These are phyloP conservation scores for Amblyjoppa proteus DNA, from an alignment of 2,888 invertebrate genomes.

Conservation along the genomic window DNA sequence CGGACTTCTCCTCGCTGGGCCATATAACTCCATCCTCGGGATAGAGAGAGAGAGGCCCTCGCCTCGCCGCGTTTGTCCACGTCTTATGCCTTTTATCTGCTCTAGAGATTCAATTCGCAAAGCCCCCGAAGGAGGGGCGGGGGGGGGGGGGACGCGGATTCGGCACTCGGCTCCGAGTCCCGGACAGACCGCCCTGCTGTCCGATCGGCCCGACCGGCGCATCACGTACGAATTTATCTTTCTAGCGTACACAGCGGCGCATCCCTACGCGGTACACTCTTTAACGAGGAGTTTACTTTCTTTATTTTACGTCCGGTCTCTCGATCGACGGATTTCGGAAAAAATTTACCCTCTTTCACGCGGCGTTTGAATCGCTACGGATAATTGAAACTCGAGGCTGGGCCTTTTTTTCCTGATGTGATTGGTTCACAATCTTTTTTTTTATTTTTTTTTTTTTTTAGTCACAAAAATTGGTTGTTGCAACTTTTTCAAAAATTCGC, in stretches of 20 bases:
- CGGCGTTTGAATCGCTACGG: not conserved
- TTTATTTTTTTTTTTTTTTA: not conserved
- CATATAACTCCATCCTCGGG: slow-evolving; percentile 64
- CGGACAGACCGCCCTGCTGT: slow-evolving; percentile 46
- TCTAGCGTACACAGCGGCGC: slow-evolving; percentile 48
- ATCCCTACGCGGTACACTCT: not conserved
- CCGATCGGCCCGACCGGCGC: slow-evolving; percentile 54
- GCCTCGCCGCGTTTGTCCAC: slow-evolving; percentile 63
- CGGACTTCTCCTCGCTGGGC: slow-evolving; percentile 25
- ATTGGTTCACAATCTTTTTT: not conserved
- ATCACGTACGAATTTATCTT: slow-evolving; percentile 67
- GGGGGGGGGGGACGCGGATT: not conserved
- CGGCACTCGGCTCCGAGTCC: slow-evolving; percentile 30
- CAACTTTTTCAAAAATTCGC: not conserved
- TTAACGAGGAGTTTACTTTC: not conserved
- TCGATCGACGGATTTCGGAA: not conserved
- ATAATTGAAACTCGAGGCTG: not conserved
- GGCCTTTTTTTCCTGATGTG: not conserved
- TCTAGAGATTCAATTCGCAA: slow-evolving; percentile 60
- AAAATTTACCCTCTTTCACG: not conserved
- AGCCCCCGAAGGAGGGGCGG: not conserved
- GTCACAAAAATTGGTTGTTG: not conserved
- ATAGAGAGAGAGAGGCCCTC: slow-evolving; percentile 40
- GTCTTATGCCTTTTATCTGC: slow-evolving; percentile 67
- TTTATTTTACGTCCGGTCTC: not conserved